Evolutionary conservation across 2,888 invertebrate genomes (phyloP), one percentile per base, ranked within the genome.

Genomic region (Neoitamus cyanurus): DNA sequence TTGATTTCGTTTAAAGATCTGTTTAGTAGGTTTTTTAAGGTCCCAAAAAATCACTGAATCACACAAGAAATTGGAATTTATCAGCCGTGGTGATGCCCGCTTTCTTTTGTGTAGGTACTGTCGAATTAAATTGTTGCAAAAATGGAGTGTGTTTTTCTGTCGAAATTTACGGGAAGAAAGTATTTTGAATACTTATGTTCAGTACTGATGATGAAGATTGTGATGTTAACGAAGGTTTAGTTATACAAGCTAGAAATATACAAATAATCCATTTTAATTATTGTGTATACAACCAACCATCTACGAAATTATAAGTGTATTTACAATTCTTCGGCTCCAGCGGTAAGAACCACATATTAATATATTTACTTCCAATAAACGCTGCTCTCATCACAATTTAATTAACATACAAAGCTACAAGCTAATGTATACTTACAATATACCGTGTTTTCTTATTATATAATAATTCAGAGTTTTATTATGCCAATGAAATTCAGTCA

Each of bases 201-300:
- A 83, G 88, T 80, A 80, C 68, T 80, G 58, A 68, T 80, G 80
- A 80, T 78, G 78, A 78, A 78, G 78, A 30, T 78, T 88, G 89
- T 91, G 91, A 91, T 91, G 91, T 91, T 90, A 91, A 91, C 91
- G 91, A 90, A 91, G 91, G 90, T 91, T 91, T 90, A 91, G 91
- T 91, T 91, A 90, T 90, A 91, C 91, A 91, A 91, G 91, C 91
- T 91, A 89, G 83, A 89, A 89, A 86, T 85, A 86, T 31, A 86
- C 84, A 86, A 48, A 75, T 58, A 75, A 75, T 9, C 46, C n/a
- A 46, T 42, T 77, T 42, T 77, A 70, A 34, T 30, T 70, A n/a
- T 70, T 70, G 20, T 9, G 9, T 25, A 20, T 25, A 15, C 15
- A 25, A 58, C 20, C 15, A 25, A 58, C 20, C 42, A 15, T 42